Conservation (phyloP, 2,113 vertebrate genomes). For the Himantopus leucocephalus region DNA sequence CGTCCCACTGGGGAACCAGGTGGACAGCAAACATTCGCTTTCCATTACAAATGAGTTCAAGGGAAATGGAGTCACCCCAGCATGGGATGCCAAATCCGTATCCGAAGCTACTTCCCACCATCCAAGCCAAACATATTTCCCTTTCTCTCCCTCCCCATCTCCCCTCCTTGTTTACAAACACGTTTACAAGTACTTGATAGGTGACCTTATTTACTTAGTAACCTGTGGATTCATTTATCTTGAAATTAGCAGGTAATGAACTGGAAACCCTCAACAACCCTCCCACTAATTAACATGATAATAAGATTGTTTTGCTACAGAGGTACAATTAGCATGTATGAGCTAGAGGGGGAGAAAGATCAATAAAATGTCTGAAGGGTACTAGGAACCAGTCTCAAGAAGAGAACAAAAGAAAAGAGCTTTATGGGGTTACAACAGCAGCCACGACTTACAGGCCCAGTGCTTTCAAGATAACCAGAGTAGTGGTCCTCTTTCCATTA, state of each 20-base stretch:
- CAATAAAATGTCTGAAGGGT: conserved; percentile 82
- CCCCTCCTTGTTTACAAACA: conserved; percentile 88
- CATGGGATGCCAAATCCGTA: conserved; percentile 69
- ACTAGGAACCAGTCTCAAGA: conserved; percentile 60
- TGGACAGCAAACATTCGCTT: conserved; percentile 79
- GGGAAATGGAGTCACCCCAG: conserved; percentile 78
- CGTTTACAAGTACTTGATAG: conserved; percentile 84
- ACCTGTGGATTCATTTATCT: conserved; percentile 88
- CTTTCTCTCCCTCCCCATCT: conserved; percentile 61
- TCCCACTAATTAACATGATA: conserved; percentile 88
- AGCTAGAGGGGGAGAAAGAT: conserved; percentile 75
- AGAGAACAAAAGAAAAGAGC: conserved; percentile 70
- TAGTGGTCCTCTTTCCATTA: neutral
- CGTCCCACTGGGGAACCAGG: conserved; percentile 82
- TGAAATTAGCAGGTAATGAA: conserved; percentile 89
- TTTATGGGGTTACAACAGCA: conserved; percentile 58
- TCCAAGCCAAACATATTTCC: conserved; percentile 65
- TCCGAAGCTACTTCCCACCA: conserved; percentile 59
- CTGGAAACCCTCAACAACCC: conserved; percentile 86
- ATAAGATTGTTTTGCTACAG: conserved; percentile 86
- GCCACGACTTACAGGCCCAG: conserved; percentile 1
- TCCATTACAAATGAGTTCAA: conserved; percentile 87
- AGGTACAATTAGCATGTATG: conserved; percentile 84
- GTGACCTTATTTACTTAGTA: conserved; percentile 86
- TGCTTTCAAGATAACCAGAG: neutral